Percentiles rank a stretch among this genome's conserved stretches.
These are phyloP conservation scores for Exephanes ischioxanthus DNA, from an alignment of 2,888 invertebrate species.

Conservation along the genomic window DNA sequence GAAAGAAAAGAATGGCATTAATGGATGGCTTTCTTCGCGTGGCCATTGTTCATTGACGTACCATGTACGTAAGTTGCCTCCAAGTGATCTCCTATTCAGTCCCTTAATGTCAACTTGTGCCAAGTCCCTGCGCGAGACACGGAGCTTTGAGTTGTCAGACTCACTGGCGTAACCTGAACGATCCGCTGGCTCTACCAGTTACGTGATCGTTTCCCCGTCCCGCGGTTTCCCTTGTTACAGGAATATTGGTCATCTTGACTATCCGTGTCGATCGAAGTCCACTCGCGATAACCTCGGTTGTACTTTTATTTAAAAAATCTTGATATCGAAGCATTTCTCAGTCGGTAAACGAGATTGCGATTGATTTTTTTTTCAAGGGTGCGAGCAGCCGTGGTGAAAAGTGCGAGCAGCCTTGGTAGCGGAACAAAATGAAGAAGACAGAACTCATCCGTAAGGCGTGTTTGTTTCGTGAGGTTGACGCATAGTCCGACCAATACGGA, in stretches of 20 bases:
- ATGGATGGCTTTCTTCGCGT: neutral
- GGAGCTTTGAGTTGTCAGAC: neutral
- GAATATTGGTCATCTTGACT: neutral
- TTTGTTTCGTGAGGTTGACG: neutral
- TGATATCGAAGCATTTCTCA: too few species aligned
- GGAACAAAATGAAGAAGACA: neutral
- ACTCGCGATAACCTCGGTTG: neutral
- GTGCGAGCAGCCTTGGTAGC: neutral
- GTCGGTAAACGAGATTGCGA: too few species aligned
- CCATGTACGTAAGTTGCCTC: neutral
- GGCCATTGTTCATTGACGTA: neutral
- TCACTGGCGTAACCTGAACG: neutral
- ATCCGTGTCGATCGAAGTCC: neutral
- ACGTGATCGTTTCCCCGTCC: neutral
- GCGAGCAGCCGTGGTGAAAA: neutral
- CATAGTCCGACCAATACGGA: neutral
- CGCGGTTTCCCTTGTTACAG: neutral
- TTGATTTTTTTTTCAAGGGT: too few species aligned
- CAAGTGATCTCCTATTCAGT: too few species aligned
- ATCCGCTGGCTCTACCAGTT: neutral
- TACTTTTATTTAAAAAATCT: neutral
- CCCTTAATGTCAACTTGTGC: too few species aligned
- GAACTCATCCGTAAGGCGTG: constrained; percentile 1
- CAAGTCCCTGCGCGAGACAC: too few species aligned
- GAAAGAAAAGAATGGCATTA: neutral